These are phyloP conservation scores for Alauda arvensis DNA, from an alignment of 2,797 vertebrate species.

Conservation along the genomic window DNA sequence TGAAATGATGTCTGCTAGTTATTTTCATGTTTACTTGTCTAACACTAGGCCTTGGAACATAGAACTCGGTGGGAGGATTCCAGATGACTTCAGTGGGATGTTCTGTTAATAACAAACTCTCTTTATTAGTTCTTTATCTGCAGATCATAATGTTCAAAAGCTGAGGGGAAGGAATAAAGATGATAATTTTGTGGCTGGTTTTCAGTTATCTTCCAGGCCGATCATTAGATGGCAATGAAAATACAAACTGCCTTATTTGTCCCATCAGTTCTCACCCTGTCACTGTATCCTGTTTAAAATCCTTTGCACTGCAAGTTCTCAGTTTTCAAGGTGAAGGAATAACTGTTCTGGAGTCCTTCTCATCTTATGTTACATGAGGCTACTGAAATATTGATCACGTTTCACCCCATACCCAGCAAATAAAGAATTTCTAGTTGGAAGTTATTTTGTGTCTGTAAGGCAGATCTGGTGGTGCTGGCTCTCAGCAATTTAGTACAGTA, in stretches of 20 bases:
- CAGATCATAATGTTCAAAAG: background rate
- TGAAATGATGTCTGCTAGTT: background rate
- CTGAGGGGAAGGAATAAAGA: background rate
- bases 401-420: background rate
- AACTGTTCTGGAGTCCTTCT: background rate
- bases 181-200: background rate
- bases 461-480: background rate
- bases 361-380: background rate
- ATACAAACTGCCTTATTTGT: background rate
- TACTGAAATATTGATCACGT: conserved; percentile 2
- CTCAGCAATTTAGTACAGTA: background rate
- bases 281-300: background rate
- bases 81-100: conserved; percentile 11
- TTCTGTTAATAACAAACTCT: conserved; percentile 9
- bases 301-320: background rate
- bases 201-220: background rate
- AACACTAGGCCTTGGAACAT: background rate
- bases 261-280: background rate
- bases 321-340: conserved; percentile 15
- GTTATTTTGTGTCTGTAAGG: background rate
- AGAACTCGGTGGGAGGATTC: background rate
- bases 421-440: background rate
- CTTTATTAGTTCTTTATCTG: conserved; percentile 4
- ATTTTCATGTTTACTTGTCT: background rate
- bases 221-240: background rate